A percentile compares a stretch with the other conserved stretches of the same genome.
Evolutionary conservation across 2,888 invertebrate genomes (phyloP).

Genomic region (Eristalis pertinax): DNA sequence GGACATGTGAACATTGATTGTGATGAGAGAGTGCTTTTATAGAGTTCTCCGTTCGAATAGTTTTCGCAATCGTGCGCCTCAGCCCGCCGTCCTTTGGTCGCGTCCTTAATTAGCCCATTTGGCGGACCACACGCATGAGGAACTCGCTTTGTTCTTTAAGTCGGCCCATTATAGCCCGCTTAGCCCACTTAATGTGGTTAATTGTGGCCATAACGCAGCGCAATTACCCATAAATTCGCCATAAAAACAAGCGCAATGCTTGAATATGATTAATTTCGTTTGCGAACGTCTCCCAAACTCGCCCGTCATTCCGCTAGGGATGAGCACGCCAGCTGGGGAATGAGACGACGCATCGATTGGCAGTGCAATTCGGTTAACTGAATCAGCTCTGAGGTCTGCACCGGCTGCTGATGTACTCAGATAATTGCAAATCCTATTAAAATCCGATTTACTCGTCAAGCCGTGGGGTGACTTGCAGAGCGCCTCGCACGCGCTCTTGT

Average conservation of each 20-base stretch:
- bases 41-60: not conserved
- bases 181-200: not conserved
- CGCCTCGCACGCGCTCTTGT: not conserved
- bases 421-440: not conserved
- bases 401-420: too few species aligned
- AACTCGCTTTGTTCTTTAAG: not conserved
- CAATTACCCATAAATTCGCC: not conserved
- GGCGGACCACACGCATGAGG: not conserved
- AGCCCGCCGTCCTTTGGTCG: not conserved
- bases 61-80: too few species aligned
- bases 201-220: not conserved
- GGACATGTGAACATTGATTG: not conserved
- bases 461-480: not conserved
- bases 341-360: not conserved
- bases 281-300: not conserved
- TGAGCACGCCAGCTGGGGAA: not conserved
- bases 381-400: not conserved
- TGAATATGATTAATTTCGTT: not conserved
- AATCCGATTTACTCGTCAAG: not conserved
- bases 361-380: not conserved
- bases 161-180: not conserved
- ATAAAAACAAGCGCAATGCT: not conserved
- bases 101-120: not conserved
- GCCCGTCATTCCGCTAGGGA: not conserved
- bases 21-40: not conserved